Evolutionary conservation across 2,797 vertebrate species (phyloP).

Genomic region (Epinephelus awoara): DNA sequence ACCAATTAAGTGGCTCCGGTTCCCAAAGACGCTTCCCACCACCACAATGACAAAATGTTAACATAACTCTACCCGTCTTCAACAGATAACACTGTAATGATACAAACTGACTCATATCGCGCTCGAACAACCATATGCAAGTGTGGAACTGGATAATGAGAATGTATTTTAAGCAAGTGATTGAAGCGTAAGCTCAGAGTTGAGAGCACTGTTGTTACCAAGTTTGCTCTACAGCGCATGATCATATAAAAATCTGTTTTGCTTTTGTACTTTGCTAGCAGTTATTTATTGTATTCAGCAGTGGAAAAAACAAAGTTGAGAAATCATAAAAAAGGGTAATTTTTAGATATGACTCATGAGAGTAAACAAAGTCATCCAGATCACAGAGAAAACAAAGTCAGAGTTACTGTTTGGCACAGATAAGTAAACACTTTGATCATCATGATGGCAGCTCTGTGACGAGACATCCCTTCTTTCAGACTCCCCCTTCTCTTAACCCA

Average conservation of each 20-base stretch:
- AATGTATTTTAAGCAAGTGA: slow-evolving; percentile 39
- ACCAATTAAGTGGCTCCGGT: slow-evolving; percentile 65
- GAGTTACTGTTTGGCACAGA: slow-evolving; percentile 69
- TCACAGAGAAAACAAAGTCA: slow-evolving; percentile 48
- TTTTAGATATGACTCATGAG: slow-evolving; percentile 60
- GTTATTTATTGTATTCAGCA: slow-evolving; percentile 29
- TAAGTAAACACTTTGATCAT: slow-evolving; percentile 79
- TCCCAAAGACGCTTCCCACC: slow-evolving; percentile 34
- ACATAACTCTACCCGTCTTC: slow-evolving; percentile 16
- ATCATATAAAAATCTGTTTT: slow-evolving; percentile 21
- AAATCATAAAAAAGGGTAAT: slow-evolving; percentile 47
- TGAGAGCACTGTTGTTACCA: slow-evolving; percentile 8
- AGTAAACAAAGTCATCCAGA: slow-evolving; percentile 70
- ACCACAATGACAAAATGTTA: slow-evolving; percentile 37
- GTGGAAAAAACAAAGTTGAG: slow-evolving; percentile 14
- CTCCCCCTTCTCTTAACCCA: slow-evolving; percentile 33
- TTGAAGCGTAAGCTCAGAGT: slow-evolving; percentile 21
- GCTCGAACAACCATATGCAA: slow-evolving; percentile 21
- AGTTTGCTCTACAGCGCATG: slow-evolving; percentile 16
- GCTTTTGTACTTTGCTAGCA: slow-evolving; percentile 28
- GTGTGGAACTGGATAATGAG: slow-evolving; percentile 36
- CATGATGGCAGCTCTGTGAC: slow-evolving; percentile 56
- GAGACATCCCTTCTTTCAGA: slow-evolving; percentile 46
- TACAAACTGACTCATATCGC: slow-evolving; percentile 15
- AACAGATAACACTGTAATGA: slow-evolving; percentile 25